A percentile compares a stretch with the other conserved stretches of the same genome.
Conservation (phyloP, 2,797 vertebrate species). For the Propithecus perrieri region DNA sequence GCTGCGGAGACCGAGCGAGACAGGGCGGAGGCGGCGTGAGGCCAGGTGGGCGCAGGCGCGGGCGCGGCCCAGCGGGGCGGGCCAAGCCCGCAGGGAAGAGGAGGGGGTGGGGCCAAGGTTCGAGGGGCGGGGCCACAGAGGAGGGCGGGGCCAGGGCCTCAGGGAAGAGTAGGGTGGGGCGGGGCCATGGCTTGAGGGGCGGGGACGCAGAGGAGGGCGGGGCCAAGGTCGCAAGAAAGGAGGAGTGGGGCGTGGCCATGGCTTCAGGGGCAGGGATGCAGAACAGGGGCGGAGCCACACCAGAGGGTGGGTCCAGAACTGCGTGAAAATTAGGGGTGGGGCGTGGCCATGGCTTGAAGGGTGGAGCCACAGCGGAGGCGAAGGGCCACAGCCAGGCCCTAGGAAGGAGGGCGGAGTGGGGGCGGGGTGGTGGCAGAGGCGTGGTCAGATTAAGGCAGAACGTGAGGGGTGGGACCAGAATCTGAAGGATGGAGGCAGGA, state of each 20-base stretch:
- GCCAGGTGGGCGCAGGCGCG: background rate
- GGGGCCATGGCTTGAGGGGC: background rate
- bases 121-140: background rate
- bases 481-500: too few species aligned
- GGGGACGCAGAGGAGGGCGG: background rate
- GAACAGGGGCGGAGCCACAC: background rate
- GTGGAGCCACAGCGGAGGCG: background rate
- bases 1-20: slow-evolving; percentile 85
- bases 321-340: background rate
- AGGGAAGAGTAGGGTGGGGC: background rate
- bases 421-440: background rate
- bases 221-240: background rate
- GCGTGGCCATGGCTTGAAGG: background rate
- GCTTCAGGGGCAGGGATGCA: background rate
- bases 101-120: too few species aligned
- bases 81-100: background rate
- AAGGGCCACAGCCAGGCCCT: background rate
- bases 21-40: slow-evolving; percentile 30
- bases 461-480: background rate
- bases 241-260: background rate
- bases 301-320: background rate
- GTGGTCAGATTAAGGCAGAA: background rate
- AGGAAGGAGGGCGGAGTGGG: background rate
- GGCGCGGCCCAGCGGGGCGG: background rate
- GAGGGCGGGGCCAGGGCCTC: background rate